Conservation (phyloP, 2,888 invertebrate genomes). For the Lepidochitona cinerea region DNA sequence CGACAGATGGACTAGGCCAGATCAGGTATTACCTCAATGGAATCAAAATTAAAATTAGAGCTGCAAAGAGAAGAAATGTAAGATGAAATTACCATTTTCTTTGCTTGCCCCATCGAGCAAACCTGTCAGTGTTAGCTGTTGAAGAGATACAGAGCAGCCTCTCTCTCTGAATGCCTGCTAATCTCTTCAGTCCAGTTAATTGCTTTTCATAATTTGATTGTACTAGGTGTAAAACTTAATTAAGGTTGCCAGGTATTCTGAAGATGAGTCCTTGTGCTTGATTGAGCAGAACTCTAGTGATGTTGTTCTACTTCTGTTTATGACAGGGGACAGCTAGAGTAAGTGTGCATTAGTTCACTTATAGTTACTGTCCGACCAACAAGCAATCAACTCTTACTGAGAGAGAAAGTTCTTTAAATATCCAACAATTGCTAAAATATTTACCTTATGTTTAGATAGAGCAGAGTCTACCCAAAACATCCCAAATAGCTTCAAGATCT, state of each 20-base stretch:
- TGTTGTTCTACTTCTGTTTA: too few species aligned
- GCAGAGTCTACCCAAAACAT: too few species aligned
- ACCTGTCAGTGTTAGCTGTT: not conserved
- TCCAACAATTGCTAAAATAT: too few species aligned
- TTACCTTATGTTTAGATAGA: too few species aligned
- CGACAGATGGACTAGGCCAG: not conserved
- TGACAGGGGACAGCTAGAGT: too few species aligned
- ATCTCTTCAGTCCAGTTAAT: slow-evolving; percentile 3
- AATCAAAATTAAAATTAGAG: slow-evolving; percentile 2
- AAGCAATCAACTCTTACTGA: too few species aligned
- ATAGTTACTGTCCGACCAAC: too few species aligned
- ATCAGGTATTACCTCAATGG: not conserved
- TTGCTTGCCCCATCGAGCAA: not conserved
- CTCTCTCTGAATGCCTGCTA: not conserved
- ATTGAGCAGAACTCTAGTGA: too few species aligned
- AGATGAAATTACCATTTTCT: slow-evolving; percentile 7
- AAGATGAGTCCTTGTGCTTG: too few species aligned
- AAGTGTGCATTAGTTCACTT: too few species aligned
- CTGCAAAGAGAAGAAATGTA: not conserved
- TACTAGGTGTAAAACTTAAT: slow-evolving; percentile 5
- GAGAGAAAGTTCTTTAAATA: too few species aligned
- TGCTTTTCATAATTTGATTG: not conserved
- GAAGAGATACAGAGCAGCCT: not conserved
- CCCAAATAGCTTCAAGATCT: too few species aligned
- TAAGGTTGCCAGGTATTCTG: slow-evolving; percentile 5